Evolutionary conservation across 1,140 invertebrate species (phyloP).

Genomic region (Calliopsis andreniformis): DNA sequence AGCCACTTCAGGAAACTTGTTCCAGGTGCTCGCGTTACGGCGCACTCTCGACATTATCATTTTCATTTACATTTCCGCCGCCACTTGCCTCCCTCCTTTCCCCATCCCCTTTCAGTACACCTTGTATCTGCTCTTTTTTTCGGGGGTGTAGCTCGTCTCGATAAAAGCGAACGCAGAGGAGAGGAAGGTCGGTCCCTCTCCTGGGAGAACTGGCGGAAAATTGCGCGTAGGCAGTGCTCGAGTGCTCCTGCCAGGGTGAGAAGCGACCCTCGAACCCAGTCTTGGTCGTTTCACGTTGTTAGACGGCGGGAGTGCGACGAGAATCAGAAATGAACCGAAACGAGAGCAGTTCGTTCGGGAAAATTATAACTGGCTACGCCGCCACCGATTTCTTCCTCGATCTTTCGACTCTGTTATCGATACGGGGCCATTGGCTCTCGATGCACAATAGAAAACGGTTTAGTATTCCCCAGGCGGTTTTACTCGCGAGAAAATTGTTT

Average conservation of each 20-base stretch:
- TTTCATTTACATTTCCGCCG: conserved; percentile 55
- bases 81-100: background rate
- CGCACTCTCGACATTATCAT: conserved; percentile 39
- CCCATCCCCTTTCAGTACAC: background rate
- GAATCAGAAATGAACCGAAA: conserved; percentile 39
- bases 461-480: too few relatives aligned
- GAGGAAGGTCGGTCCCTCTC: background rate
- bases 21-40: conserved; percentile 15
- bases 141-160: background rate
- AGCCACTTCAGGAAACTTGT: conserved; percentile 13
- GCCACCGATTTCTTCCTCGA: background rate
- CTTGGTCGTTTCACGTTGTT: conserved; percentile 35
- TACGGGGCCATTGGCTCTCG: too few relatives aligned
- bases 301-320: conserved; percentile 44
- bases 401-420: background rate
- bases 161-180: conserved; percentile 5
- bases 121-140: background rate
- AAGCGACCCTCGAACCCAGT: background rate
- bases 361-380: conserved; percentile 14
- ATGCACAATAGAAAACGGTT: too few relatives aligned
- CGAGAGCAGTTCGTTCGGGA: background rate
- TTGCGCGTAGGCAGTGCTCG: conserved; percentile 34
- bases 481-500: too few relatives aligned
- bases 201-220: conserved; percentile 37
- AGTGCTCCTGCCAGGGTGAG: conserved; percentile 10